Evolutionary conservation across 2,113 vertebrate species (phyloP).

Genomic region (Scomber japonicus): DNA sequence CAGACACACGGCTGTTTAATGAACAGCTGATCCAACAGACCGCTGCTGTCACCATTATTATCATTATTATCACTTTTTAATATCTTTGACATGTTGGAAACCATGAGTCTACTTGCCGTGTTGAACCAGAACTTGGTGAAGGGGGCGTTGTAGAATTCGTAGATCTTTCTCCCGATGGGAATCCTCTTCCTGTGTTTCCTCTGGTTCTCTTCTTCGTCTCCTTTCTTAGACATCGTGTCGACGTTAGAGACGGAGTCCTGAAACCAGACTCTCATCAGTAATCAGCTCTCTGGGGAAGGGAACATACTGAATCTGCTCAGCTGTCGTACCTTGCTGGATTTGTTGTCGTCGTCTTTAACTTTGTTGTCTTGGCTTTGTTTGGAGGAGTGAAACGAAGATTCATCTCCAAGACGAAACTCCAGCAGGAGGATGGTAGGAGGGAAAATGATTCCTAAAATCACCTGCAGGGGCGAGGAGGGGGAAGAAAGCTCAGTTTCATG

Average conservation of each 20-base stretch:
- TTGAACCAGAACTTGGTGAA: conserved; percentile 99
- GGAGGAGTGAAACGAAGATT: conserved; percentile 88
- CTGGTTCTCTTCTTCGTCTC: conserved; percentile 91
- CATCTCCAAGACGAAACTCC: conserved; percentile 93
- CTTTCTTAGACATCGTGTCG: conserved; percentile 90
- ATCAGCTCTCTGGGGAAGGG: no score
- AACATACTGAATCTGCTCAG: no score
- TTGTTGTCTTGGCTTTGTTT: conserved; percentile 86
- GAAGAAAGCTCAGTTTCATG: neutral
- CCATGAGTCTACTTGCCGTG: conserved; percentile 85
- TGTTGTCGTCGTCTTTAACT: conserved; percentile 91
- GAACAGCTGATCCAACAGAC: no score
- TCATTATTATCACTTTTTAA: no score
- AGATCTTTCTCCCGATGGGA: conserved; percentile 94
- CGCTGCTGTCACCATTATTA: no score
- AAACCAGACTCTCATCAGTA: conserved; percentile 1
- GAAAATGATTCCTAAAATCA: conserved; percentile 94
- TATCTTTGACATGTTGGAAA: no score
- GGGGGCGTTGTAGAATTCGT: conserved; percentile 96
- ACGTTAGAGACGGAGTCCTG: conserved; percentile 87
- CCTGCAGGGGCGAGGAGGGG: conserved; percentile 78
- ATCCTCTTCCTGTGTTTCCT: conserved; percentile 86
- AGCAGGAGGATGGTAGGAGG: conserved; percentile 94
- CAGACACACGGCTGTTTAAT: neutral
- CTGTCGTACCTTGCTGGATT: conserved; percentile 80